Evolutionary conservation across 2,888 invertebrate genomes (phyloP), one percentile per base, ranked within the genome.

Genomic region (Lysandra bellargus): DNA sequence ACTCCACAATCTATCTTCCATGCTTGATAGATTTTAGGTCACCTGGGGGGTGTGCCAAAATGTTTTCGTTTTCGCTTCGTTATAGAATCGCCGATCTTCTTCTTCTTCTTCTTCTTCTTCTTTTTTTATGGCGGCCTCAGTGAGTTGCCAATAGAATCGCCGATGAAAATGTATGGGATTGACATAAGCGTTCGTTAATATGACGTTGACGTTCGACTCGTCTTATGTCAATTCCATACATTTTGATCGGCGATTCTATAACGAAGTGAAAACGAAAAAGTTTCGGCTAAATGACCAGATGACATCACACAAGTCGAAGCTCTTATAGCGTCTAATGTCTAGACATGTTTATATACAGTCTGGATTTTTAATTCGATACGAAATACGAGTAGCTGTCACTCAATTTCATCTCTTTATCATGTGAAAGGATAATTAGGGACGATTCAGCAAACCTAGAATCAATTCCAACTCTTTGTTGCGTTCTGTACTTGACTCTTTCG

Each of bases 301-400:
- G 44, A 44, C 7, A 44, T 44, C 44, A 33, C 57, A 60, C 7
- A 61, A 61, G 23, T 61, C 61, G 61, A 61, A n/a, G 49, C 49
- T 49, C 49, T 49, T 49, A 4, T 33, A 69, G 33, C 69, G 69
- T 69, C 5, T 69, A 69, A 9, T 30, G 69, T 69, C 69, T 69
- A 69, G 69, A 69, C 69, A 69, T 69, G 64, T 69, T 69, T 37
- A 69, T 12, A 37, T 12, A 37, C 37, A 69, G 69, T 37, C 69
- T 69, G 69, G 69, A 37, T 12, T 9, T 30, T 64, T 61, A 23
- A 64, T 64, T 64, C 64, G 23, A 30, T 64, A 64, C 64, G 23
- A 64, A 64, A 30, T 64, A 64, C 30, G 30, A 61, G 61, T 61
- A 61, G 7, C 4, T n/a, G 23, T 5, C 1, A 30, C 64, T 30